Conservation (phyloP, 2,888 invertebrate genomes). For the Pandemis heparana region DNA sequence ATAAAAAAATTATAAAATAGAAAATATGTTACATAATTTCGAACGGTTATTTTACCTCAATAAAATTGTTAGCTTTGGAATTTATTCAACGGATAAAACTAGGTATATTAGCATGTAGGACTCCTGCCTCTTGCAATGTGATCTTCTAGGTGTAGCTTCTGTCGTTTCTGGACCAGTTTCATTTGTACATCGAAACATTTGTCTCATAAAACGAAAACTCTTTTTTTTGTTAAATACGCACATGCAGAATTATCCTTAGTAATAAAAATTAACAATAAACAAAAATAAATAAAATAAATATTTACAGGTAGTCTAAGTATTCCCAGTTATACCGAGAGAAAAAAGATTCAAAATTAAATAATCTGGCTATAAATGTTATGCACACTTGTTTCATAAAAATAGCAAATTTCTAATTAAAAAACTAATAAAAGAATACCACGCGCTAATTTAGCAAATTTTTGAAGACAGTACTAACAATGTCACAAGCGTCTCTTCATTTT, state of each 20-base stretch:
- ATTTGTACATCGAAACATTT: slow-evolving; percentile 35
- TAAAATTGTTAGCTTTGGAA: background rate
- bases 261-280: too few relatives aligned
- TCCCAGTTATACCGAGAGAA: too few relatives aligned
- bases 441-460: too few relatives aligned
- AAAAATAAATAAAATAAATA: too few relatives aligned
- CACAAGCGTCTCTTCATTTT: background rate
- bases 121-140: slow-evolving; percentile 77
- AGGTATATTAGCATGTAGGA: slow-evolving; percentile 50
- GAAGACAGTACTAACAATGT: background rate
- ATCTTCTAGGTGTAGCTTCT: slow-evolving; percentile 74
- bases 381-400: too few relatives aligned
- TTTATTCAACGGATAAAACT: background rate
- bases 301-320: too few relatives aligned
- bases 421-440: too few relatives aligned
- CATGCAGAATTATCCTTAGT: background rate
- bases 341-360: too few relatives aligned
- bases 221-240: background rate
- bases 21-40: background rate
- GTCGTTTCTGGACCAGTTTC: slow-evolving; percentile 58
- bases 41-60: background rate
- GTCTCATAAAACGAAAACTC: background rate
- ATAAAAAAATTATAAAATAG: too few relatives aligned
- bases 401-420: background rate
- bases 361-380: too few relatives aligned